A percentile compares a stretch with the other conserved stretches of the same genome.
Evolutionary conservation across 2,888 invertebrate species (phyloP).

Genomic region (Pachliopta kotzebuea): DNA sequence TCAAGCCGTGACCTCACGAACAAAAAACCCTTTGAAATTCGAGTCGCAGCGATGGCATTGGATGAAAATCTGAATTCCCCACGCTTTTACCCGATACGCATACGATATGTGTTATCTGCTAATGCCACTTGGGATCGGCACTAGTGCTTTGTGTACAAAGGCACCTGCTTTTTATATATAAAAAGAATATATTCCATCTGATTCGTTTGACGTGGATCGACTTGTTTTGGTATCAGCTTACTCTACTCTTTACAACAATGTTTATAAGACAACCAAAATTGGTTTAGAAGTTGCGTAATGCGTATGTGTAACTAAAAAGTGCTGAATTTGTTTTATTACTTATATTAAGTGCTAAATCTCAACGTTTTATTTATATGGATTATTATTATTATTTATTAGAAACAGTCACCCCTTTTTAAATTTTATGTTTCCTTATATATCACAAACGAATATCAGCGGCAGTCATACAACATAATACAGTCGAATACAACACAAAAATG

Average conservation of each 20-base stretch:
- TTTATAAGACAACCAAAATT: no score
- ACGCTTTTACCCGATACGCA: slow-evolving; percentile 75
- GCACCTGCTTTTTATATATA: slow-evolving; percentile 67
- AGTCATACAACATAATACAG: slow-evolving; percentile 29
- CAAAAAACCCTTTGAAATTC: slow-evolving; percentile 75
- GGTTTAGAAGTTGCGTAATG: no score
- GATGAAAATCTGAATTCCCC: slow-evolving; percentile 75
- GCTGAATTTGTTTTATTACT: no score
- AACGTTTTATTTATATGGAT: no score
- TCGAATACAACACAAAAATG: slow-evolving; percentile 66
- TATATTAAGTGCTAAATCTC: no score
- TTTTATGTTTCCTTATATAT: background rate
- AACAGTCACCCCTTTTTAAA: slow-evolving; percentile 3
- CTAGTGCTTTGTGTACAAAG: slow-evolving; percentile 76
- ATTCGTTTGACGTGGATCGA: slow-evolving; percentile 40
- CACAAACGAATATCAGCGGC: slow-evolving; percentile 18
- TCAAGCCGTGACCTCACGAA: slow-evolving; percentile 43
- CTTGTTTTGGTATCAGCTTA: slow-evolving; percentile 24
- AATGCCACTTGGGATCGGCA: slow-evolving; percentile 72
- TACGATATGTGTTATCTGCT: slow-evolving; percentile 72
- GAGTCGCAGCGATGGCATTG: slow-evolving; percentile 55
- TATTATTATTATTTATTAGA: no score
- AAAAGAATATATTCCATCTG: slow-evolving; percentile 59
- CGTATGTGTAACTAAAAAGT: no score
- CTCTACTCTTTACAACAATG: background rate